Evolutionary conservation across 2,113 vertebrate genomes (phyloP).

Genomic region (Rhea americana): DNA sequence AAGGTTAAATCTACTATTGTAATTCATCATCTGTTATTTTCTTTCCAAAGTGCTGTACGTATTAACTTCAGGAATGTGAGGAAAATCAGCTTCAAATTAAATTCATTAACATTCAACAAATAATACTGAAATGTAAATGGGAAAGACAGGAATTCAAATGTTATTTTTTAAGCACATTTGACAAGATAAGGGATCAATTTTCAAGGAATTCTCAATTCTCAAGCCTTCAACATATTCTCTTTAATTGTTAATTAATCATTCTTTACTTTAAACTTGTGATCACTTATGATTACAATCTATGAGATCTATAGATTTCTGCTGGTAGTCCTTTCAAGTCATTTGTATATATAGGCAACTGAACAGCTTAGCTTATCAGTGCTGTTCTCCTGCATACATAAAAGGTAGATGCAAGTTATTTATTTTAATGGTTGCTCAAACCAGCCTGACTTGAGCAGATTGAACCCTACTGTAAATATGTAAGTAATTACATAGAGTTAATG

Average conservation of each 20-base stretch:
- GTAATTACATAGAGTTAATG: background rate
- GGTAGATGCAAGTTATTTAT: accelerated
- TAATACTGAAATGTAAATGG: background rate
- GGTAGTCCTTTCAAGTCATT: background rate
- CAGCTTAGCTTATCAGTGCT: background rate
- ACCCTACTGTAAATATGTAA: background rate
- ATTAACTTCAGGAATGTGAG: background rate
- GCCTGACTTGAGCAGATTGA: background rate
- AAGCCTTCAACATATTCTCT: background rate
- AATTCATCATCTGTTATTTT: background rate
- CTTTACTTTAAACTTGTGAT: background rate
- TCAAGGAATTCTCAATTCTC: background rate
- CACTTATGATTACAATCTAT: background rate
- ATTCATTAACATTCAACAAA: background rate
- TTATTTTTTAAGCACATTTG: background rate
- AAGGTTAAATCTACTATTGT: background rate
- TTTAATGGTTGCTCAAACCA: too few species aligned
- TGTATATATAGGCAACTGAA: background rate
- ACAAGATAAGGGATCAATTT: background rate
- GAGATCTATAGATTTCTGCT: background rate
- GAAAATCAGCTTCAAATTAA: background rate
- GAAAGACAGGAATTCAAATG: background rate
- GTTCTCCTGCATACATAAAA: background rate
- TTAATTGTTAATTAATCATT: slow-evolving; percentile 19
- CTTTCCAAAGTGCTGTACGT: background rate